phyloP scores from a whole-genome alignment of 2,888 invertebrate genomes.

The Pseudoips prasinana region DNA sequence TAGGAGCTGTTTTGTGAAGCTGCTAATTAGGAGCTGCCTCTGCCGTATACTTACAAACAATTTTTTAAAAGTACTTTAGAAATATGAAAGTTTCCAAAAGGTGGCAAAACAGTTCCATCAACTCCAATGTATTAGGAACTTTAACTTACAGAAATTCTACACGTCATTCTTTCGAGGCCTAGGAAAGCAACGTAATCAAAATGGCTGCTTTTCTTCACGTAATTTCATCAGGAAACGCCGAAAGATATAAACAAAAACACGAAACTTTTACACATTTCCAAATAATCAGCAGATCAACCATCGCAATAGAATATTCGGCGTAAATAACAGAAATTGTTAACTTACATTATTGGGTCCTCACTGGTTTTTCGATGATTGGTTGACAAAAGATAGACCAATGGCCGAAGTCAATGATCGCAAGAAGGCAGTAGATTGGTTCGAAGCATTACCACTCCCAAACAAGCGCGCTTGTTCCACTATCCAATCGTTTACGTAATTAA shows the following conservation, averaged over 20 bases:
- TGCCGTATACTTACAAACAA: too few relatives aligned
- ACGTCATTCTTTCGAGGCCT: slow-evolving; percentile 67
- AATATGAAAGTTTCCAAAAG: too few relatives aligned
- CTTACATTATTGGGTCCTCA: slow-evolving; percentile 79
- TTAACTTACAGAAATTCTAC: too few relatives aligned
- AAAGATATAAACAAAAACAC: slow-evolving; percentile 29
- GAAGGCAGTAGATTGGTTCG: slow-evolving; percentile 87
- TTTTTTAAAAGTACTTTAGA: too few relatives aligned
- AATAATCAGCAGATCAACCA: slow-evolving; percentile 42
- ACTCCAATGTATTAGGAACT: too few relatives aligned
- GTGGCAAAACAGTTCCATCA: too few relatives aligned
- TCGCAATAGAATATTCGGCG: slow-evolving; percentile 55
- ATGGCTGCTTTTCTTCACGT: slow-evolving; percentile 70
- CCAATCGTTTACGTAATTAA: slow-evolving; percentile 76
- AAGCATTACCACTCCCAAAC: slow-evolving; percentile 85
- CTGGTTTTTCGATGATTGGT: slow-evolving; percentile 95
- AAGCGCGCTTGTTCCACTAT: slow-evolving; percentile 61
- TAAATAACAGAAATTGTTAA: slow-evolving; percentile 61
- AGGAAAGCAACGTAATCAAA: slow-evolving; percentile 68
- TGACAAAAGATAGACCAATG: slow-evolving; percentile 93
- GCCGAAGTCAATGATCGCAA: slow-evolving; percentile 88
- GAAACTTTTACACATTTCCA: slow-evolving; percentile 37
- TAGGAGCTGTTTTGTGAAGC: too few relatives aligned
- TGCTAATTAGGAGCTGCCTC: too few relatives aligned
- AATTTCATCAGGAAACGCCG: slow-evolving; percentile 47